phyloP scores from a whole-genome alignment of 2,113 vertebrate genomes.

The Lasiurus cinereus region DNA sequence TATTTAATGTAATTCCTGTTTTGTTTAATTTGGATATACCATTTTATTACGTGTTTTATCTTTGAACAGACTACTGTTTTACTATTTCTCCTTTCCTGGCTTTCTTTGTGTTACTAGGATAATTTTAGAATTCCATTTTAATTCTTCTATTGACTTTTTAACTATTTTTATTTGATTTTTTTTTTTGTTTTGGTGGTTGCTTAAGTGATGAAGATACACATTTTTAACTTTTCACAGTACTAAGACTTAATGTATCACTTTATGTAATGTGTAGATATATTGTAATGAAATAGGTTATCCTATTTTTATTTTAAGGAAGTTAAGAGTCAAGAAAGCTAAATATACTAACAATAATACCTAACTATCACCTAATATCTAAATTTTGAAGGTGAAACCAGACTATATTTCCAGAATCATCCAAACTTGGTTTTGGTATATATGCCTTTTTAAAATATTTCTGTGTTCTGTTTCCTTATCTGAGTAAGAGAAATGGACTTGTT shows the following conservation, averaged over 20 bases:
- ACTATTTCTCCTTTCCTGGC: not conserved
- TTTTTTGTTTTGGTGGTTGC: not conserved
- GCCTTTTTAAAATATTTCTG: conserved; percentile 21
- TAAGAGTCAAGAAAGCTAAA: not conserved
- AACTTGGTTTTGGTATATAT: conserved; percentile 14
- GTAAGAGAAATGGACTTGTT: conserved; percentile 15
- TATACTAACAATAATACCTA: not conserved
- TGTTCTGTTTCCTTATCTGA: not conserved
- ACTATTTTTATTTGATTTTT: not conserved
- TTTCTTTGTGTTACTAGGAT: not conserved
- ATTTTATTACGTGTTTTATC: conserved; percentile 4
- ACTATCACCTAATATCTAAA: not conserved
- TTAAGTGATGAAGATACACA: not conserved
- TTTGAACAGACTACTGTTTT: conserved; percentile 21
- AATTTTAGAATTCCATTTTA: not conserved
- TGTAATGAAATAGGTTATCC: not conserved
- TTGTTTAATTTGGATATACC: conserved; percentile 17
- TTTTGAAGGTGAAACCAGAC: not conserved
- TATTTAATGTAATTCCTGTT: not conserved
- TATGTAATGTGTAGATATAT: not conserved
- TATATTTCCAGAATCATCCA: not conserved
- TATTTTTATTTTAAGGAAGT: conserved; percentile 28
- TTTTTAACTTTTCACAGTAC: not conserved
- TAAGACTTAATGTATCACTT: not conserved
- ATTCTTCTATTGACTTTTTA: conserved; percentile 4